Evolutionary conservation across 2,797 vertebrate species (phyloP).

Genomic region (Microctenopoma lineatum): DNA sequence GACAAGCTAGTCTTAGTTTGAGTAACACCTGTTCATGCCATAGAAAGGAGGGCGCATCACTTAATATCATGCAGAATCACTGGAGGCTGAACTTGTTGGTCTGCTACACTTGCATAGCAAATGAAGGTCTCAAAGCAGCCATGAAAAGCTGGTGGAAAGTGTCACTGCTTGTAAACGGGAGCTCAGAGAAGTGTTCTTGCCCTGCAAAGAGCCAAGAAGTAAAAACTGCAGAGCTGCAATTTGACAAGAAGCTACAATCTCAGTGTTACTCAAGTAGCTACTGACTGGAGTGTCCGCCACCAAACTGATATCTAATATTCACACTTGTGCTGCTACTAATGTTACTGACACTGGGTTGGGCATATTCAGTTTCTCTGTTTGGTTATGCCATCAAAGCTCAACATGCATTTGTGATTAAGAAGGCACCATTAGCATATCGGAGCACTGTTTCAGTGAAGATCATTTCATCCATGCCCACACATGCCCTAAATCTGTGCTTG

Average conservation of each 20-base stretch:
- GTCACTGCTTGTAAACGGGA: constrained; percentile 68
- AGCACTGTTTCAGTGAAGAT: constrained; percentile 72
- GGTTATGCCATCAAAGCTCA: constrained; percentile 59
- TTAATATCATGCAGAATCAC: constrained; percentile 50
- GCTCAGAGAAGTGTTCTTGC: constrained; percentile 62
- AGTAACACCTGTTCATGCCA: constrained; percentile 59
- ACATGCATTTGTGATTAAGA: constrained; percentile 67
- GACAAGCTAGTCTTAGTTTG: constrained; percentile 44
- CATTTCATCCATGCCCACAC: constrained; percentile 73
- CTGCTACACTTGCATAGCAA: constrained; percentile 68
- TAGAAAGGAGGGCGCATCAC: constrained; percentile 51
- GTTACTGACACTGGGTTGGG: constrained; percentile 46
- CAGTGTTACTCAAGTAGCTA: constrained; percentile 58
- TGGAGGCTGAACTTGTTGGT: constrained; percentile 63
- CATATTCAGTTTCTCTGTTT: constrained; percentile 45
- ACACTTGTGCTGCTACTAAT: constrained; percentile 60
- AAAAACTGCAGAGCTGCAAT: constrained; percentile 65
- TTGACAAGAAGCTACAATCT: constrained; percentile 67
- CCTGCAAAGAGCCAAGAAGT: constrained; percentile 36
- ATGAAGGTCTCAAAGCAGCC: constrained; percentile 68
- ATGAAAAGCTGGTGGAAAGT: constrained; percentile 69
- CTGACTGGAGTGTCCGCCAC: constrained; percentile 55
- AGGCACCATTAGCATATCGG: constrained; percentile 72
- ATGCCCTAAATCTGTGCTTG: constrained; percentile 61
- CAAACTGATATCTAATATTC: constrained; percentile 39